Evolutionary conservation across 2,888 invertebrate species (phyloP), one percentile per base, ranked within the genome.

Genomic region (Nemapogon koenigi): DNA sequence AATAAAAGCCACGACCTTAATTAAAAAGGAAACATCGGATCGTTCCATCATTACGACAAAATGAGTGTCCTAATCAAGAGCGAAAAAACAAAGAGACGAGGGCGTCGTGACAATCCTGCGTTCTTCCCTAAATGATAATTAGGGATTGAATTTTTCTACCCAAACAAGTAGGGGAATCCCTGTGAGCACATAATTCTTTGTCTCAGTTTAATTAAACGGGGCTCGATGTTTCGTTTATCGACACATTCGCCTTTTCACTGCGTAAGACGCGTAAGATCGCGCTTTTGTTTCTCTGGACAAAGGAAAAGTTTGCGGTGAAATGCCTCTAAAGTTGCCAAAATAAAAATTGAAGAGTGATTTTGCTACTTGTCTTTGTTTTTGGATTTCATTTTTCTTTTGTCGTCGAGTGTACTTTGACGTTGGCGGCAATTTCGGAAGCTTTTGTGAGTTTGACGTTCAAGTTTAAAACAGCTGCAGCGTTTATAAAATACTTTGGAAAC

Each of bases 91-190:
- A 19, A 50, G 47, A 51, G 44, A 46, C 41, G 44, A 39, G 32
- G 38, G 44, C 35, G 40, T 41, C 30, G 36, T 37, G 38, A 16
- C 22, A 25, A 35, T 41, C 33, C 27, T n/a, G 29, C 39, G 31
- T 33, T 49, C 46, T 43, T 39, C 29, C 42, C 45, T 37, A 47
- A 52, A 51, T 46, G 50, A 43, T 53, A 50, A 52, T 52, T 52
- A 50, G 46, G 46, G 46, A 50, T 48, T 51, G 47, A 47, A 50
- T 51, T 50, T 46, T 50, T 41, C 39, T 32, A 28, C 30, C 16
- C 31, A 4, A 33, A 33, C 11, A 18, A 33, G 31, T 17, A 17
- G 16, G 18, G 27, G 26, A 26, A 16, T 37, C 28, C 41, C 41
- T 18, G 16, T 16, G 14, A 19, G 29, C 11, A 35, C 38, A 38